Base-by-base conservation (phyloP, 2,797 vertebrate species). In the Anas georgica region DNA sequence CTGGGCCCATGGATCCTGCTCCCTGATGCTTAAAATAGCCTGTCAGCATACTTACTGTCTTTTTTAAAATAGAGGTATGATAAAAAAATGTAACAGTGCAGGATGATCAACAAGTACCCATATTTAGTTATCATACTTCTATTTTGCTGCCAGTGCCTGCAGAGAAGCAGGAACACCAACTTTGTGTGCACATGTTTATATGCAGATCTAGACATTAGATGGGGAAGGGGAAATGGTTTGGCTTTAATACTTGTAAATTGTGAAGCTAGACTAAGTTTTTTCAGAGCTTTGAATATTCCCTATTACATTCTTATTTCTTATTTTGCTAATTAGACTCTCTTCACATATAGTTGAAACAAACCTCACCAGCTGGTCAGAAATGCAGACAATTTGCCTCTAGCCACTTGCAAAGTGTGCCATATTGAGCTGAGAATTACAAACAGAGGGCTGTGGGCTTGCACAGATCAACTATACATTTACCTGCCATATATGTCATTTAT, bases 71-170 rank as follows among this genome's bases (percentile, higher is more conserved):
- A 81, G 67, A 68, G 45, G 23, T 37, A 54, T 4, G 67, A 58
- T 58, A 87, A 83, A 46, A 68, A 35, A 62, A 56, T 23, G 11
- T 60, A 92, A 50, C 37, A 58, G 48, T 12, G 56, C 50, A 45
- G 0, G 1, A 46, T 9, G 39, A 66, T 39, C 48, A 79, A 14
- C 54, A 55, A 58, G 67, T 66, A 62, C 46, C 39, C n/a, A 15
- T 2, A 21, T 31, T 10, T n/a, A 75, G n/a, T 3, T 12, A 62
- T 41, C 0, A 0, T 48, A 60, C 21, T 56, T 60, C 2, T 5
- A 7, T 10, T 56, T 56, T 56, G 13, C 16, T 41, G 7, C 14
- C 0, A 4, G 48, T 22, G 59, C 23, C 23, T 69, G 55, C 18
- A 67, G 77, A 78, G 50, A 66, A 63, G 52, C 46, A 75, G 35